A percentile compares a stretch with the other conserved stretches of the same genome.
phyloP scores from a whole-genome alignment of 2,113 vertebrate genomes.

The Monopterus albus region DNA sequence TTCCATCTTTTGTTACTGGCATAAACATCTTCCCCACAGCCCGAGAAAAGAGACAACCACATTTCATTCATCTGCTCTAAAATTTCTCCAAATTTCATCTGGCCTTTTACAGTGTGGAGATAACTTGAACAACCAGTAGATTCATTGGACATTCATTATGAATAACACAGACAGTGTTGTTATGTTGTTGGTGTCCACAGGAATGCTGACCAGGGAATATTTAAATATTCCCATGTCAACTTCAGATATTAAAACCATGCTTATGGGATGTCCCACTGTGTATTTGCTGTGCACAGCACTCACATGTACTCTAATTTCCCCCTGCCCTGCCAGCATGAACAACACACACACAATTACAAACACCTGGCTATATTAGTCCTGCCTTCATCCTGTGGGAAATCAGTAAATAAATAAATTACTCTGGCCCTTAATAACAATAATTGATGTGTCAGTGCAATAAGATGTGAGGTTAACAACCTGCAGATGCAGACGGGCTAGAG shows the following conservation, averaged over 20 bases:
- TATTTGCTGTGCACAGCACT: slow-evolving; percentile 42
- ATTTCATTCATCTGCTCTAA: slow-evolving; percentile 3
- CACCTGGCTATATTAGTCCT: slow-evolving; percentile 75
- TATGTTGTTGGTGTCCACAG: slow-evolving; percentile 19
- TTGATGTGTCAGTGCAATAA: slow-evolving; percentile 80
- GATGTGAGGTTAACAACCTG: slow-evolving; percentile 76
- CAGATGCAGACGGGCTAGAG: slow-evolving; percentile 61
- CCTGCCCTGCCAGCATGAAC: slow-evolving; percentile 25
- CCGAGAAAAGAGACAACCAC: slow-evolving; percentile 6
- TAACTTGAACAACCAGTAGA: background rate
- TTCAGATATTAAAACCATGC: slow-evolving; percentile 18
- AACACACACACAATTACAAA: slow-evolving; percentile 35
- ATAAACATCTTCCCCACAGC: slow-evolving; percentile 13
- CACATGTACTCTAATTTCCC: slow-evolving; percentile 36
- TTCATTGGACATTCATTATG: slow-evolving; percentile 13
- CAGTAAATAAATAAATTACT: slow-evolving; percentile 78
- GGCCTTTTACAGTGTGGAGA: background rate
- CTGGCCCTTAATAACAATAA: slow-evolving; percentile 78
- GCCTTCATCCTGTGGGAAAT: slow-evolving; percentile 72
- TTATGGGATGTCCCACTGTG: slow-evolving; percentile 47
- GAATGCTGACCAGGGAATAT: slow-evolving; percentile 6
- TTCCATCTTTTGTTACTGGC: slow-evolving; percentile 19
- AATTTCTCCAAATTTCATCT: slow-evolving; percentile 3
- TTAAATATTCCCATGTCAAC: slow-evolving; percentile 20
- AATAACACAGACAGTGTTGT: slow-evolving; percentile 2